A percentile compares a stretch with the other conserved stretches of the same genome.
Conservation (phyloP, 2,113 vertebrate species). For the Fulmarus glacialis region DNA sequence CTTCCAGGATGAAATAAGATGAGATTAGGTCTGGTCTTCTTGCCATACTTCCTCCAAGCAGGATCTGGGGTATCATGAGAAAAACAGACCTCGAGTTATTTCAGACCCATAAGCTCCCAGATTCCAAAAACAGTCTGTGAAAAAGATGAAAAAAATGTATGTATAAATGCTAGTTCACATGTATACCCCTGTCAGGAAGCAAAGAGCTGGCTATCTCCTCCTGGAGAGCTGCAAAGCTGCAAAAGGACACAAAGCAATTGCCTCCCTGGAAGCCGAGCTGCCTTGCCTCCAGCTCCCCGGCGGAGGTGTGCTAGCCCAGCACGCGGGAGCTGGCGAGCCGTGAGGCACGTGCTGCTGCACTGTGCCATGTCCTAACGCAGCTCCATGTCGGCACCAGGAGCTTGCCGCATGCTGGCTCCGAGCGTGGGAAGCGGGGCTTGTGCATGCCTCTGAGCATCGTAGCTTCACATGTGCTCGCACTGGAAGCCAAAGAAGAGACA, state of each 20-base stretch:
- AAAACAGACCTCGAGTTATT: background rate
- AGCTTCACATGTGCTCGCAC: background rate
- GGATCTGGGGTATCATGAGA: background rate
- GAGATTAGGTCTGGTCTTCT: background rate
- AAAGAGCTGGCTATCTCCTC: background rate
- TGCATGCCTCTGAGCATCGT: background rate
- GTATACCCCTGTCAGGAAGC: background rate
- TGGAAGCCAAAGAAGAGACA: background rate
- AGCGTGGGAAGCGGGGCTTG: fast-evolving
- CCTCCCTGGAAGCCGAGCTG: background rate
- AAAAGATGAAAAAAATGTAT: background rate
- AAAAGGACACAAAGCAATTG: background rate
- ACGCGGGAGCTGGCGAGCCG: fast-evolving
- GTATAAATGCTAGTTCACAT: background rate
- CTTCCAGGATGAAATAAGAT: background rate
- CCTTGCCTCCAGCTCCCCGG: background rate
- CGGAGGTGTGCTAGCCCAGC: background rate
- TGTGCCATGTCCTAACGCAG: fast-evolving
- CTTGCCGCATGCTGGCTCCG: fast-evolving
- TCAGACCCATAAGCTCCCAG: background rate
- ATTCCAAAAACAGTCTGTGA: background rate
- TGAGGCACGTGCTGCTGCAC: background rate
- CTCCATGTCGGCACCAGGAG: fast-evolving
- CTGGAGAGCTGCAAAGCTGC: background rate
- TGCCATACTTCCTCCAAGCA: background rate